These are phyloP conservation scores for Ditula angustiorana DNA, from an alignment of 2,888 invertebrate genomes.

Conservation along the genomic window DNA sequence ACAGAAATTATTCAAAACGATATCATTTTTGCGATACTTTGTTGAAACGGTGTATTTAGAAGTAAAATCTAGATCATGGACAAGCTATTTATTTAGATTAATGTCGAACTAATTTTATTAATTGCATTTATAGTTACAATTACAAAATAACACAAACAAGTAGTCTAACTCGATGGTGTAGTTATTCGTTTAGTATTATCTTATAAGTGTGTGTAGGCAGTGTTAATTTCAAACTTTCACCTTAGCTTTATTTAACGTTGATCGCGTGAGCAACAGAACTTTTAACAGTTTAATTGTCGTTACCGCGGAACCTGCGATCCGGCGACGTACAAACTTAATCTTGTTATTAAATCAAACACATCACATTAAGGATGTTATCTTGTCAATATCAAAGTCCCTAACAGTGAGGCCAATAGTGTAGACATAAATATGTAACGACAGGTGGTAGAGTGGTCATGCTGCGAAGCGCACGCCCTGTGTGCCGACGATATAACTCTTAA, in stretches of 20 bases:
- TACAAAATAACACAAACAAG: no score
- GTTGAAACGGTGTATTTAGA: constrained; percentile 3
- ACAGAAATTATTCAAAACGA: constrained; percentile 17
- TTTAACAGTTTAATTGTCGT: constrained; percentile 52
- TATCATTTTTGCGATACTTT: constrained; percentile 15
- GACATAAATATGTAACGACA: constrained; percentile 86
- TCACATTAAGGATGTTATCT: constrained; percentile 87
- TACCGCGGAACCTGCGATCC: constrained; percentile 65
- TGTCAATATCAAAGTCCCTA: constrained; percentile 86
- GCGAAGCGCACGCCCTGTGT: constrained; percentile 78
- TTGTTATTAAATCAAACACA: constrained; percentile 87
- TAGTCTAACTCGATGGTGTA: neutral
- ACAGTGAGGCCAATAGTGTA: constrained; percentile 85
- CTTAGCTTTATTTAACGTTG: neutral
- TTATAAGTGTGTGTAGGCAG: neutral
- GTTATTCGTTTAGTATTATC: neutral
- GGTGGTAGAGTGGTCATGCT: constrained; percentile 85
- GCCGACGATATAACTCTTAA: constrained; percentile 59
- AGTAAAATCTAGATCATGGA: neutral
- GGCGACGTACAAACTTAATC: constrained; percentile 78
- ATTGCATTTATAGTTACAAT: neutral
- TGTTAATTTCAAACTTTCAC: neutral
- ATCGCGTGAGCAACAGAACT: constrained; percentile 31
- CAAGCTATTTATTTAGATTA: neutral
- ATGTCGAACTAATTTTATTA: neutral